phyloP scores from a whole-genome alignment of 2,797 vertebrate genomes.

The Taenioides sp. region DNA sequence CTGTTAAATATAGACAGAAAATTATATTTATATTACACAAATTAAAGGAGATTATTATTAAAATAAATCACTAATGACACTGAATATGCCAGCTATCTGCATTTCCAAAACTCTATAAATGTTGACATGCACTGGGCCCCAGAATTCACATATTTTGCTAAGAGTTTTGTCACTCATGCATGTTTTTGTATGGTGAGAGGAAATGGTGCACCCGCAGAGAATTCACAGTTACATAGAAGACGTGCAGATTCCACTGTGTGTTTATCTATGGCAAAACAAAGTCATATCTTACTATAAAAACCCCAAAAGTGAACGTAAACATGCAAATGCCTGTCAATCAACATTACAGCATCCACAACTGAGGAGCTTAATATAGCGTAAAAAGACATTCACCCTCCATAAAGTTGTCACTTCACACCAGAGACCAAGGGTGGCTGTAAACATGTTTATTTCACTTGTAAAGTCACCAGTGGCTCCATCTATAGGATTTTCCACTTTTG shows the following conservation, averaged over 20 bases:
- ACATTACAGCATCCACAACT: not conserved
- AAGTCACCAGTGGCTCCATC: not conserved
- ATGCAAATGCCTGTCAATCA: constrained; percentile 9
- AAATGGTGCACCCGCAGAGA: not conserved
- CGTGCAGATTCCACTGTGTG: not conserved
- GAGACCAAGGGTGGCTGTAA: constrained; percentile 4
- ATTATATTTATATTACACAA: too few species aligned
- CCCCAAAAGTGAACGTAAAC: not conserved
- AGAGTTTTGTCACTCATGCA: not conserved
- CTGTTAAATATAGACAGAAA: too few species aligned
- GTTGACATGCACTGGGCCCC: not conserved
- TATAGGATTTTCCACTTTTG: constrained; percentile 2
- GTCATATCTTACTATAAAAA: not conserved
- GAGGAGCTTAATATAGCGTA: constrained; percentile 5
- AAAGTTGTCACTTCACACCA: constrained; percentile 1
- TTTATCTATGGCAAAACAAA: not conserved
- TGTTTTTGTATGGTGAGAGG: not conserved
- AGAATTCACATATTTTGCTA: not conserved
- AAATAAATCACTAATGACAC: not conserved
- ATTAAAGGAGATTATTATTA: too few species aligned
- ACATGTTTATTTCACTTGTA: constrained; percentile 11
- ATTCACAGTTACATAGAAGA: not conserved
- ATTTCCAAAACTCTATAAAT: not conserved
- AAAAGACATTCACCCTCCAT: constrained; percentile 1
- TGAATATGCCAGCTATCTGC: not conserved